Base-by-base conservation (phyloP, 2,888 invertebrate species). In the Drosophila nr. perissopoda region DNA sequence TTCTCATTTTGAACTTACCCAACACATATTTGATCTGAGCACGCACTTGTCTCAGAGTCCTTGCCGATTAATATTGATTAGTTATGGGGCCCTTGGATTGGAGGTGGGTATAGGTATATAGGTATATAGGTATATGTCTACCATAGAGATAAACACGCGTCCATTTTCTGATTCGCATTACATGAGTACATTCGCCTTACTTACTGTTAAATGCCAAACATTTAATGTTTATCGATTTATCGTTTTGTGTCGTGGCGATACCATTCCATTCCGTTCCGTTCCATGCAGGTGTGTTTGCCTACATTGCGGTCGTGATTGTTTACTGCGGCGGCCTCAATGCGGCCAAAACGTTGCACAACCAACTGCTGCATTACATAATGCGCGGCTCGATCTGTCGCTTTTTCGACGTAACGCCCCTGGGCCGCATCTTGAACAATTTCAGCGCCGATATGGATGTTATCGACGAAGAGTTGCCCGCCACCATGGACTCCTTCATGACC, bases 361-460 rank as follows among this genome's bases (percentile, higher is more conserved):
- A 90, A 74, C 93, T 96, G 83, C 92, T 96, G 78, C 81, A 91
- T 60, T 93, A 94, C 83, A 93, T 96, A 79, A 93, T 96, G 62
- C 94, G 94, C 83, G 95, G 94, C 85, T 95, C 96, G 57, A 76
- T 91, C 71, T 94, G 95, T 93, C 94, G 94, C 79, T 96, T 96
- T 93, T 96, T 96, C 93, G 96, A 96, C 92, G 94, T 95, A 78
- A 95, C 95, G 80, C 96, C 96, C 10, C 88, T 94, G 75, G 96
- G 96, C 90, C 94, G 96, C 89, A 94, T 96, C 81, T 93, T 96
- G 61, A 95, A 95, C 93, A 94, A 95, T 83, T 95, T 96, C 92
- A 94, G 95, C 83, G 95, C 95, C 93, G 96, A 96, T 92, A 93
- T 95, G 89, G 95, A 95, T 88, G 94, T 94, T 79, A 91, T 96